phyloP scores from a whole-genome alignment of 2,113 vertebrate species.

The Poecilia latipinna region DNA sequence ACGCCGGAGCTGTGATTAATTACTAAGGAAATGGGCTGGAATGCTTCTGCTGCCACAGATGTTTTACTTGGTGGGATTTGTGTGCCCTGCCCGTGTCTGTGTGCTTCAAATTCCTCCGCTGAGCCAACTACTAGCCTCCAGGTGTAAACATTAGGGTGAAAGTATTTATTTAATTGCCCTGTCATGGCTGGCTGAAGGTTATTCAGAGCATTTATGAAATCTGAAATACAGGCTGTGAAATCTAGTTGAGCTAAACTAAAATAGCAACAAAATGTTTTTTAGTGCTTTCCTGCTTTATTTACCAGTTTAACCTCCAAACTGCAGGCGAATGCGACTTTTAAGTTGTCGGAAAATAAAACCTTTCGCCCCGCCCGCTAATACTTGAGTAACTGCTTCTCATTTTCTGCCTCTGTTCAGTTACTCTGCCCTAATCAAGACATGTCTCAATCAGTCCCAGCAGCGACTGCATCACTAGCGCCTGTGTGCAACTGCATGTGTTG shows the following conservation, averaged over 20 bases:
- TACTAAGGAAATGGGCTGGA: not conserved
- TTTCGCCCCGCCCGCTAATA: constrained; percentile 15
- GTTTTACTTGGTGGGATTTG: constrained; percentile 4
- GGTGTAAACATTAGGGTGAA: not conserved
- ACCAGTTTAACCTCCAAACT: not conserved
- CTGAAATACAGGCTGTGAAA: not conserved
- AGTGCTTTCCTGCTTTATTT: not conserved
- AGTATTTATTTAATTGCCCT: not conserved
- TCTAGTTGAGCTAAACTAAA: not conserved
- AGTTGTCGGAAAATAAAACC: constrained; percentile 8
- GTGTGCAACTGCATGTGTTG: constrained; percentile 3
- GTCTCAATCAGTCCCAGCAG: constrained; percentile 29
- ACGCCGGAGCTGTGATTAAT: not conserved
- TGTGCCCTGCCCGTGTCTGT: not conserved
- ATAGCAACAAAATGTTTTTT: no score
- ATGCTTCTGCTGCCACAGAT: not conserved
- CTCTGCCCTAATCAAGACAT: constrained; percentile 31
- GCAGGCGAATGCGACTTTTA: not conserved
- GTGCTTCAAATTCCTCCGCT: not conserved
- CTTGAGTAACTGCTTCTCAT: constrained; percentile 22
- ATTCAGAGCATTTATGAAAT: not conserved
- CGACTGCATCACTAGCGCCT: constrained; percentile 1
- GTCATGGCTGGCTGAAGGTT: not conserved
- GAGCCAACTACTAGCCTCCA: not conserved
- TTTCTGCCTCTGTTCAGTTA: constrained; percentile 25